These are phyloP conservation scores for Pterocles orientalis DNA, from an alignment of 2,113 vertebrate genomes.

Conservation along the genomic window DNA sequence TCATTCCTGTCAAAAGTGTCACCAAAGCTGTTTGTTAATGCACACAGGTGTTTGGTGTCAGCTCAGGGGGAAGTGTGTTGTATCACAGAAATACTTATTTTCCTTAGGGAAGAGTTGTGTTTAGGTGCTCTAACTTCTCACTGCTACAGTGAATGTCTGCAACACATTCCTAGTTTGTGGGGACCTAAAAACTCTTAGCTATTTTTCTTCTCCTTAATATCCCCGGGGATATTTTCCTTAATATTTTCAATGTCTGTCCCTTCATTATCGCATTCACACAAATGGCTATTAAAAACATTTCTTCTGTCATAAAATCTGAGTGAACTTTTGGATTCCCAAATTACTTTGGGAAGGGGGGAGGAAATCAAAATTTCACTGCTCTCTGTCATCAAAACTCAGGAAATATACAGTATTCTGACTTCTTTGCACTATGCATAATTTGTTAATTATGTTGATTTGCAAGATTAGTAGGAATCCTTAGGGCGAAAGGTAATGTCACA, in stretches of 20 bases:
- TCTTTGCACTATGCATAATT: not conserved
- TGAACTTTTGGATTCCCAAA: not conserved
- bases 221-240: accelerated
- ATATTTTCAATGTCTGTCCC: not conserved
- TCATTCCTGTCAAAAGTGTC: not conserved
- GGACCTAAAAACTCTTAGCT: not conserved
- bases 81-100: not conserved
- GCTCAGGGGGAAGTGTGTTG: not conserved
- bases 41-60: not conserved
- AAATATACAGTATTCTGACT: not conserved
- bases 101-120: not conserved
- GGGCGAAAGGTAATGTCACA: not conserved
- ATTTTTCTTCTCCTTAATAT: not conserved
- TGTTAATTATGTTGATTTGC: no score
- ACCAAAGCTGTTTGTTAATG: not conserved
- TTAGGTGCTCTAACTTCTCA: not conserved
- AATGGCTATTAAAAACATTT: not conserved
- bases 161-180: not conserved
- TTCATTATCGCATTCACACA: not conserved
- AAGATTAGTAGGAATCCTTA: not conserved
- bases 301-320: not conserved
- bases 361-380: not conserved
- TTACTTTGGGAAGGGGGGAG: not conserved
- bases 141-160: not conserved
- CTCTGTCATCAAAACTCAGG: not conserved